Conservation (phyloP, 2,888 invertebrate genomes). For the Electrophaes corylata region DNA sequence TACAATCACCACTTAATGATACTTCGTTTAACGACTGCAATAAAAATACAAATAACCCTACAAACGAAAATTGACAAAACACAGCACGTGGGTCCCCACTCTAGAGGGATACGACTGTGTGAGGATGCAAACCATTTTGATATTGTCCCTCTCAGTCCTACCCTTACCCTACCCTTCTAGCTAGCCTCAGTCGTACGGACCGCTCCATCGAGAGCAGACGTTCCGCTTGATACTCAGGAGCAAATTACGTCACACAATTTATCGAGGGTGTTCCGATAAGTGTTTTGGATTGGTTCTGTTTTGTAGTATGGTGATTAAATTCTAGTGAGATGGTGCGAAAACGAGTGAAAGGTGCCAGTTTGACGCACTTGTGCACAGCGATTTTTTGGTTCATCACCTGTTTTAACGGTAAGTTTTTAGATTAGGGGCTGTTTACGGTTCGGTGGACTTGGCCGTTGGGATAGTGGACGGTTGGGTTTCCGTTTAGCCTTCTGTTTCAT, state of each 20-base stretch:
- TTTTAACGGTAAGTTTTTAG: conserved; percentile 74
- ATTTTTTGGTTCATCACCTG: conserved; percentile 73
- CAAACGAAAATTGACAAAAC: conserved; percentile 73
- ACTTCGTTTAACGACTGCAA: conserved; percentile 68
- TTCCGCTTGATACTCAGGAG: conserved; percentile 30
- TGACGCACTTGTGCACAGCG: conserved; percentile 66
- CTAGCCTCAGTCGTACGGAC: conserved; percentile 63
- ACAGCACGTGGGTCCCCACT: conserved; percentile 70
- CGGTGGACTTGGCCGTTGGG: conserved; percentile 56
- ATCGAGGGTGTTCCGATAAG: conserved; percentile 57
- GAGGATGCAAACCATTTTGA: conserved; percentile 75
- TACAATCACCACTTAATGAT: conserved; percentile 62
- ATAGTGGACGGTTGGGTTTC: conserved; percentile 30
- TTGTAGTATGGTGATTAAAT: conserved; percentile 74
- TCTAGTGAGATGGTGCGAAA: conserved; percentile 74
- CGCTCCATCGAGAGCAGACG: conserved; percentile 59
- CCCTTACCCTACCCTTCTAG: conserved; percentile 49
- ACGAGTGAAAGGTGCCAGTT: conserved; percentile 63
- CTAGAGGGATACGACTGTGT: conserved; percentile 67
- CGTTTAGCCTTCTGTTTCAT: conserved; percentile 29
- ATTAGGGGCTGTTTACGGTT: conserved; percentile 59
- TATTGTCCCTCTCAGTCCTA: conserved; percentile 65
- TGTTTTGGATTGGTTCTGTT: conserved; percentile 64
- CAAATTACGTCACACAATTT: conserved; percentile 68
- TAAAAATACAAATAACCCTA: conserved; percentile 68